Percentiles rank a stretch among this genome's conserved stretches.
phyloP scores from a whole-genome alignment of 64 coral and sea anemone genomes.

The Stichodactyla mertensii region DNA sequence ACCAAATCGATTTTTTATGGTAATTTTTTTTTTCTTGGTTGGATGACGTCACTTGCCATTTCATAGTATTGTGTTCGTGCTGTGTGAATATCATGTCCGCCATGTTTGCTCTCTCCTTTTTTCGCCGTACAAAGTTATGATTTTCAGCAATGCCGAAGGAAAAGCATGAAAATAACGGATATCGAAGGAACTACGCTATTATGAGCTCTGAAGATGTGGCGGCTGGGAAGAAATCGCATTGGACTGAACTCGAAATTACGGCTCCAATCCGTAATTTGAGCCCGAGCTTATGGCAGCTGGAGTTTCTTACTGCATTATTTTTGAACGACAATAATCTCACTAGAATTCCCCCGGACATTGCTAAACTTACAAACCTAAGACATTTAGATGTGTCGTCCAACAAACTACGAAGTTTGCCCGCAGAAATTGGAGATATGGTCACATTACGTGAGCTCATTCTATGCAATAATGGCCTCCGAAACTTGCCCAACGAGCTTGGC shows the following conservation, averaged over 20 bases:
- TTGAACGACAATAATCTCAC: constrained; percentile 98
- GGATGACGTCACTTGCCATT: constrained; percentile 26
- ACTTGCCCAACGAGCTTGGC: constrained; percentile 94
- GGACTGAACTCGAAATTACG: constrained; percentile 98
- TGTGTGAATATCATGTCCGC: constrained; percentile 84
- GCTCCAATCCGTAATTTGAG: constrained; percentile 96
- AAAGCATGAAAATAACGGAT: constrained; percentile 93
- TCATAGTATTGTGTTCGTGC: constrained; percentile 53
- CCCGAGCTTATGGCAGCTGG: constrained; percentile 95
- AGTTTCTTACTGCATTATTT: constrained; percentile 92
- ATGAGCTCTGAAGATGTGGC: constrained; percentile 95
- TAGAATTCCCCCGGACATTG: constrained; percentile 90
- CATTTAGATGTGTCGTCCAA: constrained; percentile 94
- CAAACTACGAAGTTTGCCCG: constrained; percentile 97
- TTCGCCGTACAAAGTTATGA: constrained; percentile 72
- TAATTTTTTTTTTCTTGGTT: background rate
- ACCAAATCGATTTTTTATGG: constrained; percentile 11
- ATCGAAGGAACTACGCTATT: constrained; percentile 81
- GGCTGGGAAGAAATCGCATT: constrained; percentile 85
- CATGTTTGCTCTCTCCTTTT: constrained; percentile 70
- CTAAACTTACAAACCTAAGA: constrained; percentile 77
- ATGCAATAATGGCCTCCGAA: constrained; percentile 90
- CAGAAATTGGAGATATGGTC: constrained; percentile 99
- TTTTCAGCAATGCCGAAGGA: constrained; percentile 89
- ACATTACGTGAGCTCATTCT: constrained; percentile 97